Base-by-base conservation (phyloP, 2,113 vertebrate species). In the Ceyx margarethae region DNA sequence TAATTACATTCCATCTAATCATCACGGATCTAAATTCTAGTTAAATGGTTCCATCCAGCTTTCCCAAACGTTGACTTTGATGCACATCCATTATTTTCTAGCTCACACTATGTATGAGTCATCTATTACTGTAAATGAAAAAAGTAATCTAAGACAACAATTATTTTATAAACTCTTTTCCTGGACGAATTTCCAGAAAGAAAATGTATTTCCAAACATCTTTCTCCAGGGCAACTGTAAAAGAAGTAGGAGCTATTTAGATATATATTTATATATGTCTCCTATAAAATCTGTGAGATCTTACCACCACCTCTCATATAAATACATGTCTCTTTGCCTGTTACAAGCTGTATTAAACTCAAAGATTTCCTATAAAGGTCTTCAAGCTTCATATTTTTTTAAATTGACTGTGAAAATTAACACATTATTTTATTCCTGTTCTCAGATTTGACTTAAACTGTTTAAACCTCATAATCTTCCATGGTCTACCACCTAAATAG, bases 51-150 rank as follows among this genome's bases (percentile, higher is more conserved):
- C 58, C 50, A 73, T 85, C 5, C 23, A 61, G 15, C 11, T 90
- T 94, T 95, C 48, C 60, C 37, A 90, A 67, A 76, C 9, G 26
- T 37, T 58, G 46, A 61, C 45, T 83, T 82, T 64, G 33, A 89
- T 69, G 19, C 8, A 28, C 2, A 29, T 46, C 29, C 50, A 13
- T 65, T 79, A 16, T 89, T 93, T 95, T 90, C 37, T 64, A 86
- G 45, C 51, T 90, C 54, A 75, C 19, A 33, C 13, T 33, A 58
- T 43, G 78, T 92, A 56, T 92, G 73, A 94, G 91, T 95, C 72
- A 58, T 46, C 35, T 62, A 7, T 75, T 76, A 87, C 9, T 57
- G 16, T 48, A 89, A 91, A 86, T 65, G 4, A 81, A 77, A 66
- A 76, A 56, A 18, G 0, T 6, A 33, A 45, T 40, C 46, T 81